Evolutionary conservation across 1,140 invertebrate genomes (phyloP), one percentile per base, ranked within the genome.

Genomic region (Ips typographus): DNA sequence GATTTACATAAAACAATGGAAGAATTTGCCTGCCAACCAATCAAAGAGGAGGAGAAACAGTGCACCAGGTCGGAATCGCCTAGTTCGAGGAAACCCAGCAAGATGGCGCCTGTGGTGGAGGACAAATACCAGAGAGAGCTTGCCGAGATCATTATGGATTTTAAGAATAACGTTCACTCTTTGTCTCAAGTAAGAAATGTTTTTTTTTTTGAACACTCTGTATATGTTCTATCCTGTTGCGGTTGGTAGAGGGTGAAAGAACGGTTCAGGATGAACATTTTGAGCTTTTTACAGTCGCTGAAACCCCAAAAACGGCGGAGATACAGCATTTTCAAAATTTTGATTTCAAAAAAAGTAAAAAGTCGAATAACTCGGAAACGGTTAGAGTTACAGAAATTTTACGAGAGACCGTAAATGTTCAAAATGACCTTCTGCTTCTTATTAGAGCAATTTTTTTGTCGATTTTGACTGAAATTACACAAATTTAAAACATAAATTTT

Each of bases 81-180:
- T 22, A 22, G 22, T 3, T 8, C 43, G 44, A 65, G 40, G 37
- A 38, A 69, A 41, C 39, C 5, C n/a, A 4, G 40, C 49, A 43
- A 63, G 4, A 44, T 55, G 65, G 65, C 55, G 6, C 70, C 71
- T 51, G 42, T 75, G 1, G 22, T 67, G 1, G 79, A 83, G 3
- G 79, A 82, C 40, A 83, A 83, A 71, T 82, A 81, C 36, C 89
- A 94, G 77, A 91, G 92, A 65, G 92, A 94, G 77, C 81, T 95
- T 47, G 84, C 91, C 1, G 92, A 94, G 81, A 93, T 95, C 38
- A 92, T 95, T 74, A 92, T 91, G 73, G 92, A 94, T 75, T 94
- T 94, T 74, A 95, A 94, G 79, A 93, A 94, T 75, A 93, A 94
- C 74, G 90, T 93, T 1, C 91, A 92, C 63, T 91, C 91, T 1